Percentiles rank a stretch among this genome's conserved stretches.
These are phyloP conservation scores for Apotomis betuletana DNA, from an alignment of 2,888 invertebrate genomes.

Conservation along the genomic window DNA sequence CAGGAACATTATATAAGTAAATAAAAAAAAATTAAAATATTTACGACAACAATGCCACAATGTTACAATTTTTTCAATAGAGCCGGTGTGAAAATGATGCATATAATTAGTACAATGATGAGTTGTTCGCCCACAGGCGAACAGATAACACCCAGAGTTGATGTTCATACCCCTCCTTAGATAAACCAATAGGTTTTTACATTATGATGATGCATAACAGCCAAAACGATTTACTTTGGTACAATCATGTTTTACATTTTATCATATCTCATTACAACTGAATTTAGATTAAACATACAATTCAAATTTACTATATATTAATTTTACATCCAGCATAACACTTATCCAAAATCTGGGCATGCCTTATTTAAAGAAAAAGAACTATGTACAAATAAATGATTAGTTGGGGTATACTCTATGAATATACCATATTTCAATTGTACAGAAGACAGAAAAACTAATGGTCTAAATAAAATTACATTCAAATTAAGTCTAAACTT, in stretches of 20 bases:
- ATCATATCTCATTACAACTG: conserved; percentile 36
- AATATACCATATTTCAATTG: conserved; percentile 35
- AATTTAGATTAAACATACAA: conserved; percentile 28
- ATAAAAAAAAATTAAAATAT: conserved; percentile 37
- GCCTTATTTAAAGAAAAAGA: conserved; percentile 25
- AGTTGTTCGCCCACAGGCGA: conserved; percentile 15
- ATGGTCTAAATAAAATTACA: conserved; percentile 34
- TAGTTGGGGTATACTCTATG: conserved; percentile 47
- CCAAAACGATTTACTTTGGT: conserved; percentile 66
- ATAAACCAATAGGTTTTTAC: conserved; percentile 54
- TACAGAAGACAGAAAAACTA: conserved; percentile 36
- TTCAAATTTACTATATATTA: conserved; percentile 20
- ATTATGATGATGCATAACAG: conserved; percentile 57
- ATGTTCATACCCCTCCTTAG: conserved; percentile 33
- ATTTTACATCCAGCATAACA: conserved; percentile 31
- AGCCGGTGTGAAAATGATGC: conserved; percentile 10
- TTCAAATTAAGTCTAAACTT: conserved; percentile 38
- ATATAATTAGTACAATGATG: conserved; percentile 10
- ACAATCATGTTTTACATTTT: conserved; percentile 51
- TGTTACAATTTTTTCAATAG: conserved; percentile 13
- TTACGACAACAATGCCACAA: conserved; percentile 30
- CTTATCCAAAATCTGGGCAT: conserved; percentile 47
- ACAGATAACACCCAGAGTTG: conserved; percentile 42
- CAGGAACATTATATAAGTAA: conserved; percentile 54
- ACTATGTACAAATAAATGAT: conserved; percentile 54